Conservation (phyloP, 2,113 vertebrate genomes). For the Percopsis transmontana region DNA sequence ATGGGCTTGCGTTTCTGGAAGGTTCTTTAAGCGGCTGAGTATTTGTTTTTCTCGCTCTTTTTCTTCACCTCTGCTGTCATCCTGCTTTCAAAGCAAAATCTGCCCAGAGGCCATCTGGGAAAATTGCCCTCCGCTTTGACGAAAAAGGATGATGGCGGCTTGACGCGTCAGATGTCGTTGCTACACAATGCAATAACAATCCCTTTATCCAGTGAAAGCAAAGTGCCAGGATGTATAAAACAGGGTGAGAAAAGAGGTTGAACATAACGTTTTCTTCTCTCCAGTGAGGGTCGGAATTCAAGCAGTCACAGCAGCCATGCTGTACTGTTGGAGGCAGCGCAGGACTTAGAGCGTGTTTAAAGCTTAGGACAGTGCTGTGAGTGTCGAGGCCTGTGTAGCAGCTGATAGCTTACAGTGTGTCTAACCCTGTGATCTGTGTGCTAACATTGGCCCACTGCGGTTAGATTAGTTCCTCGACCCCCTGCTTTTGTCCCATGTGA, state of each 20-base stretch:
- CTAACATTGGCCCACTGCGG: constrained; percentile 73
- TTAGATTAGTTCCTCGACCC: constrained; percentile 70
- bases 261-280: constrained; percentile 59
- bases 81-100: constrained; percentile 44
- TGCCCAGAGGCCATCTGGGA: constrained; percentile 52
- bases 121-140: constrained; percentile 47
- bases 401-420: constrained; percentile 74
- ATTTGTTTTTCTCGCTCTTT: neutral
- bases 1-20: constrained; percentile 58
- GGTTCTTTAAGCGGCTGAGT: constrained; percentile 41
- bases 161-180: constrained; percentile 54
- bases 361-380: constrained; percentile 62
- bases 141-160: constrained; percentile 38
- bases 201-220: constrained; percentile 52
- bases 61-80: constrained; percentile 22
- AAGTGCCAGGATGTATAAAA: constrained; percentile 50
- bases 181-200: constrained; percentile 60
- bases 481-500: constrained; percentile 67
- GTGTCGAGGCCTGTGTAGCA: constrained; percentile 67
- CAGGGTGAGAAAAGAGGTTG: constrained; percentile 39
- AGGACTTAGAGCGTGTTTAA: constrained; percentile 68
- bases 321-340: constrained; percentile 48
- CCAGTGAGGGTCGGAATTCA: constrained; percentile 57
- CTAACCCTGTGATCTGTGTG: constrained; percentile 76
- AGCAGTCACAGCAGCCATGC: constrained; percentile 60